Percentiles rank a stretch among this genome's conserved stretches.
These are phyloP conservation scores for Zaprionus gabonicus DNA, from an alignment of 1,140 invertebrate species.

Conservation along the genomic window DNA sequence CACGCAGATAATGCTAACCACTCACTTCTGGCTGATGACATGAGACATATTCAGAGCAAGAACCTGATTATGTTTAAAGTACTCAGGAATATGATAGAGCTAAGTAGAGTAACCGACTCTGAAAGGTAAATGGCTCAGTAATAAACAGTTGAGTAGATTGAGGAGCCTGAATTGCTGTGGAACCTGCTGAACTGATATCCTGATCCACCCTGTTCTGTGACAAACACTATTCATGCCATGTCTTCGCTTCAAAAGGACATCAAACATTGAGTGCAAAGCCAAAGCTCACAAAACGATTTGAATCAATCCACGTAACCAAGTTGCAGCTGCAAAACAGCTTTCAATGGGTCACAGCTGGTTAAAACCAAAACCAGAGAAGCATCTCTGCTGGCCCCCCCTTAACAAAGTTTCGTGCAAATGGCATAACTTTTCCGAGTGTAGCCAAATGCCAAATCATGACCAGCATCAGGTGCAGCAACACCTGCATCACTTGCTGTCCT, in stretches of 20 bases:
- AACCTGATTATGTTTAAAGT: background rate
- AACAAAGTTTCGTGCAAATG: constrained; percentile 29
- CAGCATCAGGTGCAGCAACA: constrained; percentile 28
- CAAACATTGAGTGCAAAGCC: background rate
- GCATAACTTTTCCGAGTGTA: constrained; percentile 32
- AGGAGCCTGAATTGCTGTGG: background rate
- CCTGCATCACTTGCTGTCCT: constrained; percentile 22
- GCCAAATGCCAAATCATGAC: background rate
- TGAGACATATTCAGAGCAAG: background rate
- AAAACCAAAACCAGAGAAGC: background rate
- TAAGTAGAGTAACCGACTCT: background rate
- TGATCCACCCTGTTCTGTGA: background rate
- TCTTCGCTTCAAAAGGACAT: background rate
- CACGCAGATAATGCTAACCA: background rate
- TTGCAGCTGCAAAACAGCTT: background rate
- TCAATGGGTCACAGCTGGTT: too few species aligned
- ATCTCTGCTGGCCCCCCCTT: constrained; percentile 22
- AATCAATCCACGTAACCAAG: constrained; percentile 3
- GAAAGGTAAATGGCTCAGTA: too few species aligned
- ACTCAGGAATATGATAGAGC: background rate
- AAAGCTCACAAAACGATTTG: background rate
- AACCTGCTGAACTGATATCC: background rate
- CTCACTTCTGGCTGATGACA: background rate
- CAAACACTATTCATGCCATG: background rate
- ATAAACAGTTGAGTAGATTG: too few species aligned